Evolutionary conservation across 2,888 invertebrate genomes (phyloP).

Genomic region (Apoda limacodes): DNA sequence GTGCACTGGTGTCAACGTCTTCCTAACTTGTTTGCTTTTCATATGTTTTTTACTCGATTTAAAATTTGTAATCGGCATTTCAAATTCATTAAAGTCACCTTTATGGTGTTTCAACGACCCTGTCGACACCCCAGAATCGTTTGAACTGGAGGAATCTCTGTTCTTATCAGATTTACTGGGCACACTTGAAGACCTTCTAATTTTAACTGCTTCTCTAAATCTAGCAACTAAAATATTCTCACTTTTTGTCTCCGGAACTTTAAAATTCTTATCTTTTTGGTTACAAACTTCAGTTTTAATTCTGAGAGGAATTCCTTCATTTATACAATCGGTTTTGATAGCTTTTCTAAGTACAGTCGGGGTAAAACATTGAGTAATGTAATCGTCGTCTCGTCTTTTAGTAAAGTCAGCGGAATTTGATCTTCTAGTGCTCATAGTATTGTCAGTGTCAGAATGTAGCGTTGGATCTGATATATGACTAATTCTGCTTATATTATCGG

Average conservation of each 20-base stretch:
- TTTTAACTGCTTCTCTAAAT: slow-evolving; percentile 70
- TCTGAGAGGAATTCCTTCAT: slow-evolving; percentile 34
- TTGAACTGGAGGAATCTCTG: slow-evolving; percentile 77
- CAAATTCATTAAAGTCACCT: slow-evolving; percentile 72
- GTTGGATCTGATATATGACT: slow-evolving; percentile 64
- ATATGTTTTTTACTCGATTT: slow-evolving; percentile 56
- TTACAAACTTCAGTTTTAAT: slow-evolving; percentile 28
- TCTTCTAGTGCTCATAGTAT: slow-evolving; percentile 55
- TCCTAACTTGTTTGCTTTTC: slow-evolving; percentile 54
- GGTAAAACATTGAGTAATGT: slow-evolving; percentile 48
- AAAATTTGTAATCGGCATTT: slow-evolving; percentile 61
- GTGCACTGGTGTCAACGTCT: slow-evolving; percentile 58
- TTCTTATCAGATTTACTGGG: slow-evolving; percentile 78
- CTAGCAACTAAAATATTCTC: slow-evolving; percentile 53
- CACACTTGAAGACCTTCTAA: slow-evolving; percentile 75
- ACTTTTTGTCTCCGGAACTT: slow-evolving; percentile 51
- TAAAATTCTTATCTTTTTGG: slow-evolving; percentile 42
- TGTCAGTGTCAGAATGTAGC: slow-evolving; percentile 51
- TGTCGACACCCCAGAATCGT: slow-evolving; percentile 78
- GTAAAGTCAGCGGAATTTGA: slow-evolving; percentile 75
- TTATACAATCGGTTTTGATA: slow-evolving; percentile 46
- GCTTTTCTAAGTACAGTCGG: slow-evolving; percentile 54
- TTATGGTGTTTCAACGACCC: slow-evolving; percentile 73
- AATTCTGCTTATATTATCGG: slow-evolving; percentile 66
- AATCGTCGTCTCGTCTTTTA: slow-evolving; percentile 61